Conservation (phyloP, 2,113 vertebrate species). For the Catharus bicknelli region DNA sequence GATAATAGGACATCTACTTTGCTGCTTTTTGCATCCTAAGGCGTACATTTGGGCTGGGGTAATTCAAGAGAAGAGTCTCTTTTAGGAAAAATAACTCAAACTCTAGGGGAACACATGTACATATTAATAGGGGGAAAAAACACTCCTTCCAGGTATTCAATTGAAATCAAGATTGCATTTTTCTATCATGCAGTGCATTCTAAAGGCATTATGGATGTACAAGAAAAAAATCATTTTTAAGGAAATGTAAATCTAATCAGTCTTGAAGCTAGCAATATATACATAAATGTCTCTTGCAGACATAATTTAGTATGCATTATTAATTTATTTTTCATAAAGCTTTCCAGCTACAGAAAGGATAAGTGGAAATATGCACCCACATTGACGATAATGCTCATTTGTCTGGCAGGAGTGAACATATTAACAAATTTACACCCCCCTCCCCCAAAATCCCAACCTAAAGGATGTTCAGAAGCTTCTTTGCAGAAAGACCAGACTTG, state of each 20-base stretch:
- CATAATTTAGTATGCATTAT: conserved; percentile 81
- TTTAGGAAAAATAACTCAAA: conserved; percentile 33
- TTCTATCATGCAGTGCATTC: background rate
- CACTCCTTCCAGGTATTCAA: conserved; percentile 22
- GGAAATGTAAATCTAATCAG: conserved; percentile 76
- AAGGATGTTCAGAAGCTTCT: conserved; percentile 35
- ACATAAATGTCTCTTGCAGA: conserved; percentile 77
- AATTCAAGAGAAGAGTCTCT: conserved; percentile 26
- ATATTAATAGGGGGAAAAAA: background rate
- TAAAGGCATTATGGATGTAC: background rate
- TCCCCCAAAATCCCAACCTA: conserved; percentile 10
- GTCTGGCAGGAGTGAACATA: conserved; percentile 58
- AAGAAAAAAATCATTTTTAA: conserved; percentile 54
- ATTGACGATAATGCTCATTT: conserved; percentile 65
- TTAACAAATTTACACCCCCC: conserved; percentile 43
- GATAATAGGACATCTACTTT: conserved; percentile 28
- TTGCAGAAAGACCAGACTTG: conserved; percentile 11
- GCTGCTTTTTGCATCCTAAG: conserved; percentile 19
- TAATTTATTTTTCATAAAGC: conserved; percentile 82
- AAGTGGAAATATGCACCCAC: conserved; percentile 64
- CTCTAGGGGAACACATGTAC: background rate
- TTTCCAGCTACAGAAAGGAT: conserved; percentile 70
- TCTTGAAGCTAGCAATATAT: conserved; percentile 73
- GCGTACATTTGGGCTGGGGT: background rate
- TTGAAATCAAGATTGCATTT: background rate